phyloP scores from a whole-genome alignment of 1,140 invertebrate species.

The Cylas formicarius region DNA sequence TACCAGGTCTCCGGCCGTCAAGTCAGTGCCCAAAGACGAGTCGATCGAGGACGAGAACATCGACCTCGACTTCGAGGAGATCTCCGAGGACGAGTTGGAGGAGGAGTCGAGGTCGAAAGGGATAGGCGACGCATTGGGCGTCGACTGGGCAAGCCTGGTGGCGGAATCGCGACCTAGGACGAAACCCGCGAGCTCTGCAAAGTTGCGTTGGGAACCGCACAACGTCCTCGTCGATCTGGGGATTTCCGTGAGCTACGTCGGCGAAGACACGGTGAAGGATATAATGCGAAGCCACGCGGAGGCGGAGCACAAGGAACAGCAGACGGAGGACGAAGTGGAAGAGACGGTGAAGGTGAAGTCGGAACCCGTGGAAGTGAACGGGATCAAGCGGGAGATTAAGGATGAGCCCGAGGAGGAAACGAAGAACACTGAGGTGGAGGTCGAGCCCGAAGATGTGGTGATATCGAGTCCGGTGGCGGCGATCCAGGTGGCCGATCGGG shows the following conservation, averaged over 20 bases:
- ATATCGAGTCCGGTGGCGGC: slow-evolving; percentile 51
- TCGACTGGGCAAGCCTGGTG: slow-evolving; percentile 84
- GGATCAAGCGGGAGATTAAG: slow-evolving; percentile 24
- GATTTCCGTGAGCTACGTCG: slow-evolving; percentile 23
- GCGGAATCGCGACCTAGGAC: slow-evolving; percentile 52
- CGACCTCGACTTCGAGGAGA: slow-evolving; percentile 81
- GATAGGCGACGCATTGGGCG: slow-evolving; percentile 79
- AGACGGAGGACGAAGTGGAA: slow-evolving; percentile 24
- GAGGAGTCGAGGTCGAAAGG: slow-evolving; percentile 64
- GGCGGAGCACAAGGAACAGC: slow-evolving; percentile 27
- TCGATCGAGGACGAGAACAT: slow-evolving; percentile 52
- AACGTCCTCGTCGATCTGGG: slow-evolving; percentile 27
- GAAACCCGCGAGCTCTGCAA: slow-evolving; percentile 49
- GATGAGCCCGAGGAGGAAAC: slow-evolving; percentile 28
- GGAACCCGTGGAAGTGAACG: slow-evolving; percentile 16
- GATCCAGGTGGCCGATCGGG: slow-evolving; percentile 50
- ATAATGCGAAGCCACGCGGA: slow-evolving; percentile 47
- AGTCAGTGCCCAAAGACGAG: slow-evolving; percentile 33
- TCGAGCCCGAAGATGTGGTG: slow-evolving; percentile 27
- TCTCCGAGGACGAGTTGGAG: slow-evolving; percentile 80
- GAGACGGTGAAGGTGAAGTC: slow-evolving; percentile 20
- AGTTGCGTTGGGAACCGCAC: slow-evolving; percentile 67
- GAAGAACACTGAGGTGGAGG: slow-evolving; percentile 20
- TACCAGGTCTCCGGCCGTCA: slow-evolving; percentile 21
- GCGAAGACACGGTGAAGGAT: slow-evolving; percentile 54